Evolutionary conservation across 2,888 invertebrate species (phyloP), one percentile per base, ranked within the genome.

Genomic region (Galerucella calmariensis): DNA sequence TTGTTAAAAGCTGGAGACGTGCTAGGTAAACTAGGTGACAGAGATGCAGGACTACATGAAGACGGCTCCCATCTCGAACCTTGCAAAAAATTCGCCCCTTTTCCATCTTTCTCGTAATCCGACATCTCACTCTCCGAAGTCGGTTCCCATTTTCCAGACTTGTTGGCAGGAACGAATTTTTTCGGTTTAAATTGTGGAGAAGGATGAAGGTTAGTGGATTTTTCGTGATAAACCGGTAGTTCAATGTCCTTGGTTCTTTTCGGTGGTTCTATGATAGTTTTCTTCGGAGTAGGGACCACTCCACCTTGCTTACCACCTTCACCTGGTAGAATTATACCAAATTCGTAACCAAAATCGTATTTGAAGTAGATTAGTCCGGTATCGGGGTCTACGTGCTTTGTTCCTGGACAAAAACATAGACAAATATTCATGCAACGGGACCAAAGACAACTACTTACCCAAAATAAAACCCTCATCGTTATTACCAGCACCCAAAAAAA

Each of bases 281-380:
- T 89, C 81, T 86, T 87, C 27, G 88, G 87, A 20, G 85, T 84
- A 9, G 87, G 87, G 58, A 88, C 86, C 79, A 86, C 85, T 76
- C 85, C 85, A n/a, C 71, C 77, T 78, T 88, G 88, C 84, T 90
- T 90, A 79, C 91, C 89, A 79, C 91, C 89, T 85, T 92, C 92
- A 67, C 92, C 92, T 59, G 94, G 93, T 67, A 93, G 88, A 65
- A 93, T 90, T 79, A 94, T 91, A 76, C 94, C 94, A 84, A 94
- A 94, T 86, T 94, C 94, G 86, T 94, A 94, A 81, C 94, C 94
- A 84, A 94, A 94, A 88, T 94, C 94, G 85, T 94, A 94, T 88
- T 94, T 94, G 90, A 94, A 94, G 89, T 94, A 94, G 83, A 94
- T 93, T 76, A 94, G 88, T 80, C 93, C 93, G 67, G 93, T 93